Conservation (phyloP, 2,797 vertebrate genomes). For the Mormyrops boulengeri region DNA sequence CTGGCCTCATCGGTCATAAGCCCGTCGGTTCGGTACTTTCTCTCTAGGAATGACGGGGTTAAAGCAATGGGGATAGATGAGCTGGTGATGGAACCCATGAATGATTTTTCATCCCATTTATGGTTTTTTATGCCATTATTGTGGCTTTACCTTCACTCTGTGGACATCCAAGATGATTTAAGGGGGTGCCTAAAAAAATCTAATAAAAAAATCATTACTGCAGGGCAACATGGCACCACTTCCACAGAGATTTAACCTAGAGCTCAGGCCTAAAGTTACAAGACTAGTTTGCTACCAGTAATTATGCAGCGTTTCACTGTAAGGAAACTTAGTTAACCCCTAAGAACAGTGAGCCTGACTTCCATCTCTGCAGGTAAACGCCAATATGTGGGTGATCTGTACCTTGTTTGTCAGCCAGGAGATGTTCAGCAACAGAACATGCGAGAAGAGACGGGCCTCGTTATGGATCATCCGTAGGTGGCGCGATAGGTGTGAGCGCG, state of each 20-base stretch:
- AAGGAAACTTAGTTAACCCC: not conserved
- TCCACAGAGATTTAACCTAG: not conserved
- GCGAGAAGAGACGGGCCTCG: not conserved
- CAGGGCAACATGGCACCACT: not conserved
- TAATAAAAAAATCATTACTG: not conserved
- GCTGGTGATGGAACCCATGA: not conserved
- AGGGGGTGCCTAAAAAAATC: not conserved
- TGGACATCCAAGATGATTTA: not conserved
- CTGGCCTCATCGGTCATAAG: slow-evolving; percentile 37
- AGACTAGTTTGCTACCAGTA: not conserved
- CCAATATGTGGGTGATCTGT: not conserved
- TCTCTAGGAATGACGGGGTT: slow-evolving; percentile 37
- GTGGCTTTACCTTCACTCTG: not conserved
- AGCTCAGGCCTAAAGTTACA: not conserved
- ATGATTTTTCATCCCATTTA: not conserved
- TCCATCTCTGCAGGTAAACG: not conserved
- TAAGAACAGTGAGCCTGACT: not conserved
- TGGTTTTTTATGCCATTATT: not conserved
- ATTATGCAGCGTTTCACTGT: not conserved
- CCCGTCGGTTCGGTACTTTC: slow-evolving; percentile 38
- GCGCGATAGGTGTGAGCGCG: not conserved
- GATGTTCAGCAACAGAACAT: not conserved
- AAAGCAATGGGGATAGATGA: slow-evolving; percentile 37
- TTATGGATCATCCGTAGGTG: not conserved
- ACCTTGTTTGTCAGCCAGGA: not conserved